phyloP scores from a whole-genome alignment of 2,888 invertebrate species.

The Cerastis rubricosa region DNA sequence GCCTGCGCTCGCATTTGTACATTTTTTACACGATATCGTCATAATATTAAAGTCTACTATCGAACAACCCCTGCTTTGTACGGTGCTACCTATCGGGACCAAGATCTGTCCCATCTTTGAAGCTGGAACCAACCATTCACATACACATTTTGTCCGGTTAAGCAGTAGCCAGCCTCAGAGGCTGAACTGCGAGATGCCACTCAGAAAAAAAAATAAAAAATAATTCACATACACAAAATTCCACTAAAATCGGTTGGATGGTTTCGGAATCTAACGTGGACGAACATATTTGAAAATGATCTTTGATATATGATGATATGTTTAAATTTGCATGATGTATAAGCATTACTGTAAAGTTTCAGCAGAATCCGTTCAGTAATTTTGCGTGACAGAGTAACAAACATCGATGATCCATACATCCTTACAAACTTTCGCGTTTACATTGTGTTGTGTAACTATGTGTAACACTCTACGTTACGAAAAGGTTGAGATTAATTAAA shows the following conservation, averaged over 20 bases:
- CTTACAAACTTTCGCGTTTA: not conserved
- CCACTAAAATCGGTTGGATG: not conserved
- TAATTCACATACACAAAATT: not conserved
- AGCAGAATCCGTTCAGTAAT: not conserved
- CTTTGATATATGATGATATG: not conserved
- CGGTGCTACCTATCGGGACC: not conserved
- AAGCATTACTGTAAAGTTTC: not conserved
- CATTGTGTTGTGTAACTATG: slow-evolving; percentile 58
- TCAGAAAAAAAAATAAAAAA: too few relatives aligned
- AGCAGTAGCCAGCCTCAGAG: too few relatives aligned
- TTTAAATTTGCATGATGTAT: not conserved
- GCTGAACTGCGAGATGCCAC: too few relatives aligned
- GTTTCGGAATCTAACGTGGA: not conserved
- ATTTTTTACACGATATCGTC: not conserved
- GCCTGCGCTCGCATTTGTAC: not conserved
- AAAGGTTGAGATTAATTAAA: slow-evolving; percentile 50
- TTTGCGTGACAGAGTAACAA: not conserved
- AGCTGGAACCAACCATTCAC: not conserved
- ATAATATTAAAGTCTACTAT: not conserved
- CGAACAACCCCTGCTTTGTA: not conserved
- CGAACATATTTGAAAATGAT: too few relatives aligned
- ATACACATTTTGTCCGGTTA: too few relatives aligned
- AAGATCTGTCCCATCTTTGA: not conserved
- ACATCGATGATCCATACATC: not conserved
- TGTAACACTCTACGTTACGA: slow-evolving; percentile 51